A percentile compares a stretch with the other conserved stretches of the same genome.
phyloP scores from a whole-genome alignment of 1,140 invertebrate species.

The Ceratosolen fusciceps region DNA sequence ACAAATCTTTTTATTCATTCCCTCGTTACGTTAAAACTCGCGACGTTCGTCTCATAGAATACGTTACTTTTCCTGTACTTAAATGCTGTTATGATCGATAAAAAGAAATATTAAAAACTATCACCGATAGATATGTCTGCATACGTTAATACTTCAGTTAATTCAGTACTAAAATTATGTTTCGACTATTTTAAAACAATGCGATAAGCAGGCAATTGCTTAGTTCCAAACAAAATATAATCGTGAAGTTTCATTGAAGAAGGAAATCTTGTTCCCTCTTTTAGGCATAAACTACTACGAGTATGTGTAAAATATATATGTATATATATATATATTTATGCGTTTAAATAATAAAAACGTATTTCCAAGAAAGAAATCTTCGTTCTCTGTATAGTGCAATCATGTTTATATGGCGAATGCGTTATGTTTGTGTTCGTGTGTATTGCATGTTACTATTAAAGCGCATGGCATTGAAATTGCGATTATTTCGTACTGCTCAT shows the following conservation, averaged over 20 bases:
- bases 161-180: no score
- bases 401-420: slow-evolving; percentile 2
- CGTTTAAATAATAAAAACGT: background rate
- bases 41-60: slow-evolving; percentile 45
- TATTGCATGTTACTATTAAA: slow-evolving; percentile 19
- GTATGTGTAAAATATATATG: background rate
- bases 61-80: slow-evolving; percentile 15
- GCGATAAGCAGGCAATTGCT: no score
- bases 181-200: no score
- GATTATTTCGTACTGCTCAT: slow-evolving; percentile 53
- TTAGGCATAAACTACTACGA: no score
- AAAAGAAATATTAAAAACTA: background rate
- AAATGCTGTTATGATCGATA: slow-evolving; percentile 30
- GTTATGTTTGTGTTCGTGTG: slow-evolving; percentile 22
- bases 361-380: background rate
- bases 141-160: no score
- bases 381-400: background rate
- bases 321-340: slow-evolving; percentile 3
- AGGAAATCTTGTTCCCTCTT: no score
- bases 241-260: no score
- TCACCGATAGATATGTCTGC: no score
- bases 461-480: slow-evolving; percentile 13
- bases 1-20: background rate
- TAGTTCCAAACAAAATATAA: no score
- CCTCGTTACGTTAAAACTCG: slow-evolving; percentile 25